Base-by-base conservation (phyloP, 2,888 invertebrate species). In the Tinea semifulvella region DNA sequence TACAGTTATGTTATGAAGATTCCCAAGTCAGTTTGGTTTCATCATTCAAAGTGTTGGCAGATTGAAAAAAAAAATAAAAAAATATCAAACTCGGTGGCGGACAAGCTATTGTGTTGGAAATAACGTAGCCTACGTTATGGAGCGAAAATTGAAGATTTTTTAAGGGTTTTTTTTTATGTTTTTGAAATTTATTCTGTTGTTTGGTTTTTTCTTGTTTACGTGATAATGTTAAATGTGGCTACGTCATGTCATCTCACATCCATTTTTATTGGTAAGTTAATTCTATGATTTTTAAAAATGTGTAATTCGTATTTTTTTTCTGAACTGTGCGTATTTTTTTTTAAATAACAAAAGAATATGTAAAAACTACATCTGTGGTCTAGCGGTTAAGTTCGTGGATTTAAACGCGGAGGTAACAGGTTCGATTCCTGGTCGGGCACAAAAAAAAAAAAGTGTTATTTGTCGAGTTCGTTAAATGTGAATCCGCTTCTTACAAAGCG, bases 251-350 rank as follows among this genome's bases (percentile, higher is more conserved):
- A 62, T 45, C 42, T 74, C 18, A 56, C 67, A 46, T 64, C 70
- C 3, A 63, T 75, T 51, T 67, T 70, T 51, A 62, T 76, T 51
- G 73, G 75, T 74, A 48, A 73, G 74, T 58, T 43, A 22, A 36
- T 4, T 16, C 2, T 16, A 17, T 18, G 11, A 35, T 35, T 35
- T 4, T 35, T 27, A 7, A 27, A n/a, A n/a, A n/a, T n/a, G n/a
- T n/a, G n/a, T n/a, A n/a, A n/a, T n/a, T n/a, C n/a, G n/a, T n/a
- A n/a, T n/a, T n/a, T n/a, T n/a, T n/a, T n/a, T n/a, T n/a, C n/a
- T n/a, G n/a, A n/a, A n/a, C n/a, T n/a, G n/a, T n/a, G n/a, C n/a
- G n/a, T n/a, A n/a, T n/a, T n/a, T n/a, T n/a, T n/a, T n/a, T n/a
- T n/a, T n/a, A n/a, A n/a, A n/a, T n/a, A n/a, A n/a, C n/a, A n/a